Evolutionary conservation across 2,888 invertebrate species (phyloP), one percentile per base, ranked within the genome.

Genomic region (Coremacera marginata): DNA sequence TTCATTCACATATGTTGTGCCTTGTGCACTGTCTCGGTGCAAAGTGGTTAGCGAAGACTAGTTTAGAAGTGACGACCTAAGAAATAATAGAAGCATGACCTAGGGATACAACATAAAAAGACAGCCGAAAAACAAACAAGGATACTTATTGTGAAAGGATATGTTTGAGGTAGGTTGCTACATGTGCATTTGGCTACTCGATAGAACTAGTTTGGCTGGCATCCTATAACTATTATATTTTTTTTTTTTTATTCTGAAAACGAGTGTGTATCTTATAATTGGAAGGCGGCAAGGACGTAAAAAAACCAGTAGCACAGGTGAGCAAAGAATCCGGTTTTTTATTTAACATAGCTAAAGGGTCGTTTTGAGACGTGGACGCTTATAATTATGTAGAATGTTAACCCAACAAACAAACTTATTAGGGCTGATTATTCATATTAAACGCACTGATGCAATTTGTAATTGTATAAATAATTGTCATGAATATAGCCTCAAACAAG

Each of bases 21-120:
- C 68, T 14, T 62, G 25, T 68, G 60, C 60, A 27, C 51, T 49
- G 68, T 22, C 51, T 22, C 22, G 34, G 49, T n/a, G 49, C 60
- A 75, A 37, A 62, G 77, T 44, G 37, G 60, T 67, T 31, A 77
- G 62, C 63, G 77, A 63, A 60, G 76, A 68, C 52, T 44, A 63
- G 27, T 25, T 22, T 37, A 31, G 31, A 51, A 74, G n/a, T n/a
- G 67, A 44, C 4, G 71, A 49, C 7, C 51, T 22, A 31, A 73
- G 68, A 52, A 27, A 62, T 9, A n/a, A 76, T 11, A 44, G 44
- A 44, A 44, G 44, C 44, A 44, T 7, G 44, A 44, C 44, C 44
- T 44, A 44, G 44, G 44, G 44, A 44, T 7, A 37, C 44, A 44
- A 44, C 14, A 44, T 44, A 44, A 44, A 49, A 78, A 49, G 78